These are phyloP conservation scores for Octonoba sinensis DNA, from an alignment of 2,888 invertebrate species.

Conservation along the genomic window DNA sequence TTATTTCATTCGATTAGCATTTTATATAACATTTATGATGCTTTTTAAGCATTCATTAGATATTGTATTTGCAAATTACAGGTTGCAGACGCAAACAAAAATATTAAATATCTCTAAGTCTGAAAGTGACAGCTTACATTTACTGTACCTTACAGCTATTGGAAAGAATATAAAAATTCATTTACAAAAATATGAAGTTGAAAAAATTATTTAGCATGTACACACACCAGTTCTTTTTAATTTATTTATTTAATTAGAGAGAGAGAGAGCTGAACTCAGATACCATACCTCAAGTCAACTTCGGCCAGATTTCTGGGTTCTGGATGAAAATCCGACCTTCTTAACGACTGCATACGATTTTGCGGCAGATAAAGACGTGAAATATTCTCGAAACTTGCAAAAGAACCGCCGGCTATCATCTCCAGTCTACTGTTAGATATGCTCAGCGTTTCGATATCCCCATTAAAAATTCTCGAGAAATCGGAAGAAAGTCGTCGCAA, in stretches of 20 bases:
- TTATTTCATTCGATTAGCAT: too few species aligned
- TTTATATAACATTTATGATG: too few species aligned
- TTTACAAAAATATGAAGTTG: too few species aligned
- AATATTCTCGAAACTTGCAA: slow-evolving; percentile 27
- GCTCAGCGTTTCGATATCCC: background rate
- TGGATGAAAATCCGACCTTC: slow-evolving; percentile 27
- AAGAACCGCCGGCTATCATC: slow-evolving; percentile 44
- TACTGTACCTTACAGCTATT: too few species aligned
- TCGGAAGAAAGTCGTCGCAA: slow-evolving; percentile 31
- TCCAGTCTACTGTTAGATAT: slow-evolving; percentile 32
- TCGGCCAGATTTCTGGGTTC: slow-evolving; percentile 3
- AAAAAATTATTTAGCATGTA: too few species aligned
- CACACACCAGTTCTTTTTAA: too few species aligned
- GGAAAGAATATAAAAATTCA: too few species aligned
- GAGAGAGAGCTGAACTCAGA: background rate
- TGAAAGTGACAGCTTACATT: too few species aligned
- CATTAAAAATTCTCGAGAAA: slow-evolving; percentile 17
- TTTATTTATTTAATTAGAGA: background rate
- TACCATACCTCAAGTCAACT: slow-evolving; percentile 38
- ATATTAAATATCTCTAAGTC: too few species aligned
- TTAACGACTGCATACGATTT: slow-evolving; percentile 22
- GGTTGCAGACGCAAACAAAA: too few species aligned
- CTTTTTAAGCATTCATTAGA: too few species aligned
- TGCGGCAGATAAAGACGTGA: slow-evolving; percentile 20
- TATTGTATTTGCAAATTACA: too few species aligned